phyloP scores from a whole-genome alignment of 1,140 invertebrate species.

The Thaumetopoea pityocampa region DNA sequence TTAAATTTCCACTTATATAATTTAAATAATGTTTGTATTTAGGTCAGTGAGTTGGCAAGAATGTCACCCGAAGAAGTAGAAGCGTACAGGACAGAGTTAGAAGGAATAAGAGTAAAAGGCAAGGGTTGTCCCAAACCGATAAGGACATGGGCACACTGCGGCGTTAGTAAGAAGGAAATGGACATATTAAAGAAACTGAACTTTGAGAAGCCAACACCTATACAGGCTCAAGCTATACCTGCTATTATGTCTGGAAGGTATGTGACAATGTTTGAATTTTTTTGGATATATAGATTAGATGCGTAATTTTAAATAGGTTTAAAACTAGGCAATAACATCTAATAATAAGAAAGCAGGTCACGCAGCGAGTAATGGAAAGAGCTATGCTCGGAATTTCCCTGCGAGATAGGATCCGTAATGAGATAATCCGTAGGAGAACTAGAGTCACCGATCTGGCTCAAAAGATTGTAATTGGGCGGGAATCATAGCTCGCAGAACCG shows the following conservation, averaged over 20 bases:
- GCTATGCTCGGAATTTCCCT: too few species aligned
- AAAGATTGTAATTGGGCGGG: too few species aligned
- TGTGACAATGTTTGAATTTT: constrained; percentile 8
- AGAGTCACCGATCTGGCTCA: too few species aligned
- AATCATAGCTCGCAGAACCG: too few species aligned
- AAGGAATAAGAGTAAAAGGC: constrained; percentile 90
- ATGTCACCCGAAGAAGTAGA: constrained; percentile 95
- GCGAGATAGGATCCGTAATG: too few species aligned
- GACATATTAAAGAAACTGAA: constrained; percentile 94
- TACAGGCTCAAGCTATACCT: constrained; percentile 98
- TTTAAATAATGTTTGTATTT: constrained; percentile 14
- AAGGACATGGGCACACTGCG: constrained; percentile 98
- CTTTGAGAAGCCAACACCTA: constrained; percentile 99
- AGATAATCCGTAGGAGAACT: too few species aligned
- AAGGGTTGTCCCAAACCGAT: constrained; percentile 96
- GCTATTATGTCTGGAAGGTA: constrained; percentile 95
- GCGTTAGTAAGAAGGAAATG: constrained; percentile 96
- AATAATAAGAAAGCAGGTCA: too few species aligned
- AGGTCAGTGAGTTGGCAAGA: constrained; percentile 84
- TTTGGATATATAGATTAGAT: too few species aligned
- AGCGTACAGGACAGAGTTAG: constrained; percentile 88
- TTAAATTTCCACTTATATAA: too few species aligned
- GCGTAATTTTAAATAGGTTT: too few species aligned
- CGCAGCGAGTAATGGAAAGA: too few species aligned
- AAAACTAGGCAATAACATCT: too few species aligned